phyloP scores from a whole-genome alignment of 1,140 invertebrate species.

The Caenorhabditis tropicalis region DNA sequence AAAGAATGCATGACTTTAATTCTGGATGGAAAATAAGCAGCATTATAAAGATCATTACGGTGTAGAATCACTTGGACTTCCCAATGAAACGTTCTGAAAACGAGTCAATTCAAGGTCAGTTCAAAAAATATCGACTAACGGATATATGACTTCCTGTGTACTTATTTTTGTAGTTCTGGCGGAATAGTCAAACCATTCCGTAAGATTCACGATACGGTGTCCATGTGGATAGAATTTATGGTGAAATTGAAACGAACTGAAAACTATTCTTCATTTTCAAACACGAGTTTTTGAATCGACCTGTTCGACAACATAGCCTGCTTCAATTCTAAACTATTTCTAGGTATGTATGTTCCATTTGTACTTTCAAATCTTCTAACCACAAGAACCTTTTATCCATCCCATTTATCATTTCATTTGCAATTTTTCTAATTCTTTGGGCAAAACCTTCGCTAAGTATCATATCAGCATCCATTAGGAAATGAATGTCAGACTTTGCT shows the following conservation, averaged over 20 bases:
- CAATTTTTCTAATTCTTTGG: not conserved
- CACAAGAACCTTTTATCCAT: not conserved
- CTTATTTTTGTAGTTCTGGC: not conserved
- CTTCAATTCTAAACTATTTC: not conserved
- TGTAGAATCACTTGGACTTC: not conserved
- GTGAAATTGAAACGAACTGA: not conserved
- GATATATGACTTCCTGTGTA: not conserved
- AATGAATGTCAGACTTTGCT: constrained; percentile 7
- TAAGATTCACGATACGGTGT: not conserved
- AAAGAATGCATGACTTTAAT: not conserved
- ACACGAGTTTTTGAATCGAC: not conserved
- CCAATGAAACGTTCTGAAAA: not conserved
- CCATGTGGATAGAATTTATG: not conserved
- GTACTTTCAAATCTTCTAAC: not conserved
- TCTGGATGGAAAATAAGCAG: not conserved
- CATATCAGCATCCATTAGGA: not conserved
- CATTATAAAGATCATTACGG: not conserved
- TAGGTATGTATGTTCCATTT: not conserved
- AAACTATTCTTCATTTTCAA: not conserved
- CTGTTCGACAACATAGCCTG: not conserved
- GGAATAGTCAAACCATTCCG: not conserved
- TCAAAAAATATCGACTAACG: not conserved
- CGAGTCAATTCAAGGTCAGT: not conserved
- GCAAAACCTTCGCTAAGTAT: not conserved
- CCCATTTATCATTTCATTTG: not conserved